These are phyloP conservation scores for Sebastes wilsoni DNA, from an alignment of 2,797 vertebrate genomes.

Conservation along the genomic window DNA sequence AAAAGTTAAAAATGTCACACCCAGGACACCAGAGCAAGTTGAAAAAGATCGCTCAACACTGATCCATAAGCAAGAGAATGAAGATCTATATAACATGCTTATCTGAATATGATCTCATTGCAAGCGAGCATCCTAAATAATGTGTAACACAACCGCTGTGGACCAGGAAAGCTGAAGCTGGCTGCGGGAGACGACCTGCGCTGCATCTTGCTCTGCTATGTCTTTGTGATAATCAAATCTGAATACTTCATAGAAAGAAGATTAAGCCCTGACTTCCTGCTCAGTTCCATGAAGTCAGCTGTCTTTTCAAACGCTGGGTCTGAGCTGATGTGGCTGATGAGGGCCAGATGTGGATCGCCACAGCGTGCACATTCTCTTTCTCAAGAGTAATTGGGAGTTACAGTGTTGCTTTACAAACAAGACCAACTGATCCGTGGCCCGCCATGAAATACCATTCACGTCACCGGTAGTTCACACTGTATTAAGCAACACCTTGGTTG, in stretches of 20 bases:
- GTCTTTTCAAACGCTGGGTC: constrained; percentile 66
- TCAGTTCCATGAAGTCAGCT: constrained; percentile 69
- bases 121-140: not conserved
- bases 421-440: constrained; percentile 14
- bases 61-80: not conserved
- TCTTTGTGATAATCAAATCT: constrained; percentile 70
- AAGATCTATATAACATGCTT: not conserved
- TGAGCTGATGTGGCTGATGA: constrained; percentile 72
- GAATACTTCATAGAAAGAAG: constrained; percentile 70
- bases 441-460: constrained; percentile 2
- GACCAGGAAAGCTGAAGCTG: constrained; percentile 14
- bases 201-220: constrained; percentile 28
- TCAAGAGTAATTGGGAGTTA: constrained; percentile 43
- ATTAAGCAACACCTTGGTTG: not conserved
- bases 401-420: constrained; percentile 38
- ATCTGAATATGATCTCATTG: not conserved
- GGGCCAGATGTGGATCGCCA: constrained; percentile 74
- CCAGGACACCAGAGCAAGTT: not conserved
- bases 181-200: constrained; percentile 29
- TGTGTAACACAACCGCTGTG: not conserved
- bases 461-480: constrained; percentile 2
- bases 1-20: not conserved
- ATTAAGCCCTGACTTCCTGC: constrained; percentile 75
- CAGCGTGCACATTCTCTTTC: constrained; percentile 41
- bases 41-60: not conserved